Conservation (phyloP, 2,797 vertebrate species). For the Hypotaenidia okinawae region DNA sequence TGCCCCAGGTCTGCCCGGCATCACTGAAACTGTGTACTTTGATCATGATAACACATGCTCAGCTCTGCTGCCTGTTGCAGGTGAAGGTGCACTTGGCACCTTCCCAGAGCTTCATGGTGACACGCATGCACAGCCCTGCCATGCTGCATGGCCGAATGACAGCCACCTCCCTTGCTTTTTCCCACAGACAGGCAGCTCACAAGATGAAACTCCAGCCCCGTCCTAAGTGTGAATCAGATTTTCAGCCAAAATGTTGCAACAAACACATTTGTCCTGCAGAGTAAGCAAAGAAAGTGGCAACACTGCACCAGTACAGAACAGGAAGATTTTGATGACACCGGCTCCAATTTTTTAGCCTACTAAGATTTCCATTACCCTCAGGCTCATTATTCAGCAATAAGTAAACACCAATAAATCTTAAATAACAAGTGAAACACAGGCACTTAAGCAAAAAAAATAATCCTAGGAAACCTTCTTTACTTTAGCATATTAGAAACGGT, state of each 20-base stretch:
- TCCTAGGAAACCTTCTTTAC: slow-evolving; percentile 30
- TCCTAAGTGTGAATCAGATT: neutral
- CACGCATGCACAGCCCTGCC: neutral
- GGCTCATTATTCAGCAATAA: slow-evolving; percentile 45
- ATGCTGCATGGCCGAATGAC: neutral
- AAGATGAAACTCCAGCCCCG: neutral
- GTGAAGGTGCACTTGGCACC: neutral
- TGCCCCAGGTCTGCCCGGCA: neutral
- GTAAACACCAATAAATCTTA: slow-evolving; percentile 55
- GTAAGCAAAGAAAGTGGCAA: slow-evolving; percentile 46
- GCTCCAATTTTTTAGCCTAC: slow-evolving; percentile 40
- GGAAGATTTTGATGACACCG: slow-evolving; percentile 54
- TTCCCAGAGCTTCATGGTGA: neutral
- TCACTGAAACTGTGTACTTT: neutral
- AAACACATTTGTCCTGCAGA: slow-evolving; percentile 24
- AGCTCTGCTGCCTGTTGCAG: rapidly evolving
- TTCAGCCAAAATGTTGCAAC: slow-evolving; percentile 16
- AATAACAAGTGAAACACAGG: slow-evolving; percentile 54
- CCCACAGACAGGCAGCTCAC: neutral
- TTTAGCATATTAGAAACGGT: neutral
- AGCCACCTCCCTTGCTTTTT: neutral
- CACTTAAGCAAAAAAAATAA: slow-evolving; percentile 36
- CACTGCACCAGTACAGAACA: neutral
- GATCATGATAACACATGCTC: neutral
- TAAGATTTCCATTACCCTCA: slow-evolving; percentile 48